phyloP scores from a whole-genome alignment of 2,113 vertebrate genomes.

The Melanerpes aurifrons region DNA sequence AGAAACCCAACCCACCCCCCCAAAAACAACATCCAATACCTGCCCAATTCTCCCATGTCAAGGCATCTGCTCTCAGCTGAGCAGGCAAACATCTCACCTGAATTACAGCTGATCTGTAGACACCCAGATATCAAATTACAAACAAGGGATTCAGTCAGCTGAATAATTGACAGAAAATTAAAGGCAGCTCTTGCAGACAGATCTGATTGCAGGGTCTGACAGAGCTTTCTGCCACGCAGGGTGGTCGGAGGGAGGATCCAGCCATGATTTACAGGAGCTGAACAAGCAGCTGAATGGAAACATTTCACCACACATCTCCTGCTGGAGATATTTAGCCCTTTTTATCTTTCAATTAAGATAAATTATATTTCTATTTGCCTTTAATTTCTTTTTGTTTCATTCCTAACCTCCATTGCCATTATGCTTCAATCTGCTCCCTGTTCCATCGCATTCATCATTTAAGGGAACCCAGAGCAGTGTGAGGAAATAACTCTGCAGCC shows the following conservation, averaged over 20 bases:
- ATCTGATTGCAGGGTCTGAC: background rate
- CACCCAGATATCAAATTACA: background rate
- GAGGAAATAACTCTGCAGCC: background rate
- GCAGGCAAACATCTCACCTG: background rate
- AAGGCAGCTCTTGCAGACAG: background rate
- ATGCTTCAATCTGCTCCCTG: background rate
- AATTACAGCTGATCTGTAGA: background rate
- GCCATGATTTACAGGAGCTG: background rate
- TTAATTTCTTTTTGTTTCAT: background rate
- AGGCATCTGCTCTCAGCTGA: background rate
- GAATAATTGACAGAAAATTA: conserved; percentile 20
- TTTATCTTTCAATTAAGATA: background rate
- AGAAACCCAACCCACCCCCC: no score
- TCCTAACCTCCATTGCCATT: background rate
- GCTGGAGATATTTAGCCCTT: background rate
- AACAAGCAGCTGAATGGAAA: background rate
- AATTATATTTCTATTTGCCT: background rate
- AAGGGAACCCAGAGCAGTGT: background rate
- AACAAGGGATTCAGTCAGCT: background rate
- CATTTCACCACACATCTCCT: background rate
- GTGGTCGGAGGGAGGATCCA: background rate
- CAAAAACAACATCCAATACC: background rate
- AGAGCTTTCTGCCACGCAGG: background rate
- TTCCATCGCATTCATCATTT: background rate
- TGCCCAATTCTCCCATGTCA: background rate